Evolutionary conservation across 2,113 vertebrate genomes (phyloP), one percentile per base, ranked within the genome.

Genomic region (Callorhinus ursinus): DNA sequence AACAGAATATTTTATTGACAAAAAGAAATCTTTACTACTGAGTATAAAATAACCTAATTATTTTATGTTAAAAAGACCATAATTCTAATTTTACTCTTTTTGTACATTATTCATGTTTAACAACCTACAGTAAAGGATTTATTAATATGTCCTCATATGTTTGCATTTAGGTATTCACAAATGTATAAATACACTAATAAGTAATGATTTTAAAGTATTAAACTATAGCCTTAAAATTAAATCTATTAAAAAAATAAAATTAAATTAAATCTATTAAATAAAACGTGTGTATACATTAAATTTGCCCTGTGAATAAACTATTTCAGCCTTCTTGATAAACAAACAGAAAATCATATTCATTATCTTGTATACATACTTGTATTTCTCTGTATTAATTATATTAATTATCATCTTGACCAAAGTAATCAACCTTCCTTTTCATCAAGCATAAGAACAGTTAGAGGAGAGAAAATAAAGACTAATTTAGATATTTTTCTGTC

Each of bases 41-140:
- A 26, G 5, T 65, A 91, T 59, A 74, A 67, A 81, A 63, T 46
- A 65, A 71, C 11, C 39, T 31, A 88, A 69, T 86, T 79, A 63
- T 88, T 83, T 83, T 95, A 92, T 39, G 28, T 79, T 69, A 31
- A 77, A 82, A 82, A 88, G 36, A 53, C 33, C 13, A 49, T 59
- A 87, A 69, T 74, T 96, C 36, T 83, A 61, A 92, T 77, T 79
- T 92, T 87, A 49, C 14, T 91, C 28, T 82, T 88, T 84, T 84
- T 90, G 26, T 69, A 53, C 9, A 63, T 77, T 61, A 69, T 53
- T 53, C 61, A 22, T 69, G 28, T 77, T 57, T 19, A 84, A 77
- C 3, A 90, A 22, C 61, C 26, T 69, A 5, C 7, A 92, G 10
- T 36, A 63, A 51, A 79, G 16, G 6, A 46, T 74, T 81, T 88